Evolutionary conservation across 2,113 vertebrate species (phyloP).

Genomic region (Pardalotus punctatus): DNA sequence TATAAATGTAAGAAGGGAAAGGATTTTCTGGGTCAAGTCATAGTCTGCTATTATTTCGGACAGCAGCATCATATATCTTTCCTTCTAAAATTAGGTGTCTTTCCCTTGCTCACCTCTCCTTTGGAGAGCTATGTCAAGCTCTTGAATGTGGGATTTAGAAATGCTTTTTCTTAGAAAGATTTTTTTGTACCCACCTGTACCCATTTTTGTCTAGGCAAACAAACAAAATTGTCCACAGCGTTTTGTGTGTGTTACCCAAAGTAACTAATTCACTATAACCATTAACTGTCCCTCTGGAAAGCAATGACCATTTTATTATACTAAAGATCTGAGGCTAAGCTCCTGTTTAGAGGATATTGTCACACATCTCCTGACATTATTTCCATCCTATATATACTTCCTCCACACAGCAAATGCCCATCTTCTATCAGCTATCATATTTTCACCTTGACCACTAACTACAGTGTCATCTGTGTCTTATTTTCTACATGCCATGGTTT

Average conservation of each 20-base stretch:
- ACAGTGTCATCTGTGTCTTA: neutral
- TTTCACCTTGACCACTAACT: neutral
- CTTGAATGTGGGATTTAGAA: neutral
- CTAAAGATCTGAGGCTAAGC: neutral
- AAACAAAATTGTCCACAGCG: neutral
- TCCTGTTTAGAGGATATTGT: neutral
- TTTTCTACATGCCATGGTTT: neutral
- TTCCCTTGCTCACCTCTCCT: neutral
- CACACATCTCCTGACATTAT: neutral
- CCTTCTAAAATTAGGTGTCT: conserved; percentile 26
- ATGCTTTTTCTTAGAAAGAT: neutral
- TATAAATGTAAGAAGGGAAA: conserved; percentile 20
- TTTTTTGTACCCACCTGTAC: neutral
- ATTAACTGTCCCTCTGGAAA: neutral
- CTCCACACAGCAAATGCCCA: neutral
- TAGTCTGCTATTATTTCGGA: conserved; percentile 28
- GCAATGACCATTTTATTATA: neutral
- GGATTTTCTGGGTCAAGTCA: conserved; percentile 40
- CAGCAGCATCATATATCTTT: conserved; percentile 22
- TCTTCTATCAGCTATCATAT: neutral
- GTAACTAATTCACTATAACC: neutral
- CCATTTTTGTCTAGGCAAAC: neutral
- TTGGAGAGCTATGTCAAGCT: neutral
- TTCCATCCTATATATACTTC: neutral
- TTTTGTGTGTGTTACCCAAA: neutral